Conservation (phyloP, 1,140 invertebrate species). For the Cydia strobilella region DNA sequence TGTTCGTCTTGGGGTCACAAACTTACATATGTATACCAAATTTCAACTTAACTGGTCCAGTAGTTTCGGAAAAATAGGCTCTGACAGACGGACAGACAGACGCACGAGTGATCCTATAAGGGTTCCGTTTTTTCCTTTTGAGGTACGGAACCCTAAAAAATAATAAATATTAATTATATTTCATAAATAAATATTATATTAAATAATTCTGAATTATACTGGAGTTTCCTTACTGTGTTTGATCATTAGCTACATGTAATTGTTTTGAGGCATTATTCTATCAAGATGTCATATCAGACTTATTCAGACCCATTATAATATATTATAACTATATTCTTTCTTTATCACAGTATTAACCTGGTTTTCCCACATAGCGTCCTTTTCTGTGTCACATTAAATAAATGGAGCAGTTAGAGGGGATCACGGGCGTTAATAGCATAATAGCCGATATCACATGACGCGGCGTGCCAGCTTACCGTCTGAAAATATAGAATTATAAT, state of each 20-base stretch:
- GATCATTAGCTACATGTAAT: neutral
- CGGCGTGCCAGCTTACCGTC: no score
- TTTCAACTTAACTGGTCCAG: no score
- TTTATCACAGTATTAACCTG: conserved; percentile 27
- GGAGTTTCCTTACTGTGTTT: no score
- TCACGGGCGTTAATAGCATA: neutral
- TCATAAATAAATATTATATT: neutral
- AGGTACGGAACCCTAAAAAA: no score
- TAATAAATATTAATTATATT: no score
- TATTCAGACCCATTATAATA: neutral
- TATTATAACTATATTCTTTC: neutral
- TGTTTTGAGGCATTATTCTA: neutral
- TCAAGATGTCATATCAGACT: neutral
- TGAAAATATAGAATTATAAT: conserved; percentile 1
- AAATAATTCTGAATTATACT: no score
- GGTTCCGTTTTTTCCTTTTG: no score
- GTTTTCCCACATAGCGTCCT: conserved; percentile 6
- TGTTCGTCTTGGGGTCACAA: no score
- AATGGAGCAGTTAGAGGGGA: conserved; percentile 19
- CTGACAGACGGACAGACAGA: no score
- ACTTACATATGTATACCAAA: no score
- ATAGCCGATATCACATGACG: conserved; percentile 1
- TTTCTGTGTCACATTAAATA: conserved; percentile 25
- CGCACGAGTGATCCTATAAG: no score
- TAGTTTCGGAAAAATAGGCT: no score